A percentile compares a stretch with the other conserved stretches of the same genome.
Evolutionary conservation across 2,888 invertebrate species (phyloP).

Genomic region (Macrosoma leucophasiata): DNA sequence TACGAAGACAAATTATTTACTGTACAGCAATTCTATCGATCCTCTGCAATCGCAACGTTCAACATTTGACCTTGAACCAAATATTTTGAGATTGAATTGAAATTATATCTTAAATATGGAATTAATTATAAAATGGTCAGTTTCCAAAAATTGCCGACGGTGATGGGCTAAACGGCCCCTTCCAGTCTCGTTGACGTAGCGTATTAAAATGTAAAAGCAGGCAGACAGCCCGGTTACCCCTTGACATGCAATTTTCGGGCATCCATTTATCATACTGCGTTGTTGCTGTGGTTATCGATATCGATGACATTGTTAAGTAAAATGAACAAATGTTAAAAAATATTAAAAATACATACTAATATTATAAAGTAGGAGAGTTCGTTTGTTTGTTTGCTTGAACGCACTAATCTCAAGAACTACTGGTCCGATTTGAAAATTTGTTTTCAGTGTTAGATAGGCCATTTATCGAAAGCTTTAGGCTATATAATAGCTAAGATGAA

Average conservation of each 20-base stretch:
- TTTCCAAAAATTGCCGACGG: constrained; percentile 40
- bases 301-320: constrained; percentile 22
- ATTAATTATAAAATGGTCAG: too few species aligned
- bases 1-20: too few species aligned
- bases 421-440: too few species aligned
- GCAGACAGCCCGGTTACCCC: constrained; percentile 59
- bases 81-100: too few species aligned
- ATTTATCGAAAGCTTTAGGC: too few species aligned
- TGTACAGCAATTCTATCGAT: too few species aligned
- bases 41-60: too few species aligned
- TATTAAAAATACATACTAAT: background rate
- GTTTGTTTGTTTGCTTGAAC: background rate
- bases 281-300: constrained; percentile 35
- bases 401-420: background rate
- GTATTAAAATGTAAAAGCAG: constrained; percentile 64
- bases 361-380: background rate
- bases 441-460: too few species aligned
- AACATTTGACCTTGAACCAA: too few species aligned
- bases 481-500: too few species aligned
- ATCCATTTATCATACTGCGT: constrained; percentile 59
- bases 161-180: constrained; percentile 50
- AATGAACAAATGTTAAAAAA: background rate
- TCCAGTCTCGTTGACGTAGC: constrained; percentile 45
- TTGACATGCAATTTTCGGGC: constrained; percentile 72
- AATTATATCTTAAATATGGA: too few species aligned